Evolutionary conservation across 2,113 vertebrate genomes (phyloP), one percentile per base, ranked within the genome.

Genomic region (Lates calcarifer): DNA sequence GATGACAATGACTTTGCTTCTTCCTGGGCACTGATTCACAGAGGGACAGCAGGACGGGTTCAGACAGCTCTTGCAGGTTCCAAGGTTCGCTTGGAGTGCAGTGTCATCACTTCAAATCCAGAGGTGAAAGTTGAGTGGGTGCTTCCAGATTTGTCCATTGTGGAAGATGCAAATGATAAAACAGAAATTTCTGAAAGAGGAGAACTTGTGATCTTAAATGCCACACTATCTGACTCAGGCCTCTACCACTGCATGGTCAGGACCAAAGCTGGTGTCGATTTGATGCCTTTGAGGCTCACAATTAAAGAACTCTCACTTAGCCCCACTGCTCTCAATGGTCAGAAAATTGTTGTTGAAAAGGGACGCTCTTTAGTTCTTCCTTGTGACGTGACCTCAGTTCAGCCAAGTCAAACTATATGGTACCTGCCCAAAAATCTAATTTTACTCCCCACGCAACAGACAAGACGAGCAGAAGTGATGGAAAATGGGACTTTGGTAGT

Each of bases 201-300:
- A 39, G 84, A 86, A 45, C 89, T 96, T 68, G 70, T 94, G 5
- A 94, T 96, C 82, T 89, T 91, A 55, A 95, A 94, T 51, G 74
- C 89, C 11, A 93, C 88, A 1, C 15, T 91, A 22, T 91, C 93
- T 66, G 95, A 96, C 74, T 92, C 92, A 6, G 95, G 95, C 2
- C 84, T 95, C 33, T 96, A 96, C 68, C 92, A 95, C 79, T 96
- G 95, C 61, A 83, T 95, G 71, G 82, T 95, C 47, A 92, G 87
- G 87, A 91, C 89, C 7, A 88, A 89, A 63, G 83, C 75, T 1
- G 87, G 92, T 45, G 87, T 95, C 45, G 95, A 96, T 67, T 62
- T 95, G 14, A 84, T 93, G 76, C 80, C 95, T 8, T 66, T 94
- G 22, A 91, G 95, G 78, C 91, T 96, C 11, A 91, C 92, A 6